Percentiles rank a stretch among this genome's conserved stretches.
Evolutionary conservation across 2,113 vertebrate genomes (phyloP).

Genomic region (Rhinoptilus africanus): DNA sequence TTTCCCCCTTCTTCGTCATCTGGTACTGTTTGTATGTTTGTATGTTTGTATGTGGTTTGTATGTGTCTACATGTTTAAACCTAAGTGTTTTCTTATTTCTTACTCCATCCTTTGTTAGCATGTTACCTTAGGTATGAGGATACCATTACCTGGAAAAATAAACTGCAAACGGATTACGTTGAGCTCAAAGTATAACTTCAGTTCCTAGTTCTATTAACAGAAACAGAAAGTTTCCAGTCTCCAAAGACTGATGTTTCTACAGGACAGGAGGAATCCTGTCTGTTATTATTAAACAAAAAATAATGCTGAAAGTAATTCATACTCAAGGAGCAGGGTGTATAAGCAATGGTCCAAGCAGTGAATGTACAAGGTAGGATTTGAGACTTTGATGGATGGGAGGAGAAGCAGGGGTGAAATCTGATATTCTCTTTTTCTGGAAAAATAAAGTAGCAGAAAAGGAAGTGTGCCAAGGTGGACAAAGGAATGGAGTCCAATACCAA

Average conservation of each 20-base stretch:
- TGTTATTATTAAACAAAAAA: neutral
- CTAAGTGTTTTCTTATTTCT: neutral
- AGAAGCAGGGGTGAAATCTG: neutral
- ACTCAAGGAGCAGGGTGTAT: neutral
- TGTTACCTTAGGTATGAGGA: neutral
- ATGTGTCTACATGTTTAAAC: neutral
- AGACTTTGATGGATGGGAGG: neutral
- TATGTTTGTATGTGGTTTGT: no score
- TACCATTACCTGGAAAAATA: neutral
- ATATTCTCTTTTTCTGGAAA: neutral
- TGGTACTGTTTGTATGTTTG: no score
- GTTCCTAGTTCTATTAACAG: neutral
- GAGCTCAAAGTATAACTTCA: neutral
- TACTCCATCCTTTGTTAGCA: neutral
- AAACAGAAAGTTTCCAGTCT: neutral
- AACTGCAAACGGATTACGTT: neutral
- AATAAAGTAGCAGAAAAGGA: neutral
- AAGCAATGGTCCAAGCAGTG: neutral
- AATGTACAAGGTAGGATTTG: neutral
- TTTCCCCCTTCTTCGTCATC: neutral
- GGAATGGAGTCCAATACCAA: neutral
- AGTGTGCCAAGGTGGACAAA: neutral
- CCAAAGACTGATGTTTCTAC: neutral
- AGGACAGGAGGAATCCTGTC: neutral
- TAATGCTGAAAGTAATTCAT: neutral